A percentile compares a stretch with the other conserved stretches of the same genome.
Evolutionary conservation across 2,797 vertebrate genomes (phyloP).

Genomic region (Gastrophryne carolinensis): DNA sequence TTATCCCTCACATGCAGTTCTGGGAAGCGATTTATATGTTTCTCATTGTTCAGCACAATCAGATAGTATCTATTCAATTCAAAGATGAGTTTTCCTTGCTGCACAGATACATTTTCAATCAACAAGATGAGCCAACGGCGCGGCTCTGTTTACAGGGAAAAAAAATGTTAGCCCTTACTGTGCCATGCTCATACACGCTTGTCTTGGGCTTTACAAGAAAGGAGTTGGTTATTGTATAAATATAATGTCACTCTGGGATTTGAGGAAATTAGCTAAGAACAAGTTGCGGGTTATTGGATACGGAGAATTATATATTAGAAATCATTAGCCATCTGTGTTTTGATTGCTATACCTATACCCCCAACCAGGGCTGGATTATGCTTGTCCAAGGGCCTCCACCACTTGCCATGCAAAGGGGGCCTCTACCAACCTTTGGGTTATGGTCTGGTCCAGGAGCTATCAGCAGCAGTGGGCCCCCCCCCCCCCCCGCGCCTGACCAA

Average conservation of each 20-base stretch:
- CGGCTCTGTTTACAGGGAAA: conserved; percentile 34
- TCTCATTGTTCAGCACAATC: conserved; percentile 53
- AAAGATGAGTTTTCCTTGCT: conserved; percentile 52
- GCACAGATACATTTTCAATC: conserved; percentile 52
- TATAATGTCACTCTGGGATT: not conserved
- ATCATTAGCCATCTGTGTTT: too few species aligned
- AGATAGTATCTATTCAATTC: conserved; percentile 53
- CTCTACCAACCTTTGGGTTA: too few species aligned
- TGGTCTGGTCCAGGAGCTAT: too few species aligned
- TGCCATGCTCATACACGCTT: not conserved
- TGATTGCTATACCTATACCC: too few species aligned
- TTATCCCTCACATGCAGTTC: conserved; percentile 54
- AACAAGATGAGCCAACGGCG: conserved; percentile 38
- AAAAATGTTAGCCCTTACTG: conserved; percentile 34
- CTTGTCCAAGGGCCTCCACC: too few species aligned
- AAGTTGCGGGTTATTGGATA: too few species aligned
- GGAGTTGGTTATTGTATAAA: not conserved
- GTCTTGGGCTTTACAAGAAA: not conserved
- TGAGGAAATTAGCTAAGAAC: too few species aligned
- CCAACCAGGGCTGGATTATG: too few species aligned
- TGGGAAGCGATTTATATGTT: conserved; percentile 53
- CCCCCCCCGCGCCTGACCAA: too few species aligned
- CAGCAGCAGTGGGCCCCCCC: too few species aligned
- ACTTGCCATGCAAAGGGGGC: too few species aligned
- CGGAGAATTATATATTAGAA: too few species aligned